phyloP scores from a whole-genome alignment of 2,888 invertebrate species.

The Brenthis daphne region DNA sequence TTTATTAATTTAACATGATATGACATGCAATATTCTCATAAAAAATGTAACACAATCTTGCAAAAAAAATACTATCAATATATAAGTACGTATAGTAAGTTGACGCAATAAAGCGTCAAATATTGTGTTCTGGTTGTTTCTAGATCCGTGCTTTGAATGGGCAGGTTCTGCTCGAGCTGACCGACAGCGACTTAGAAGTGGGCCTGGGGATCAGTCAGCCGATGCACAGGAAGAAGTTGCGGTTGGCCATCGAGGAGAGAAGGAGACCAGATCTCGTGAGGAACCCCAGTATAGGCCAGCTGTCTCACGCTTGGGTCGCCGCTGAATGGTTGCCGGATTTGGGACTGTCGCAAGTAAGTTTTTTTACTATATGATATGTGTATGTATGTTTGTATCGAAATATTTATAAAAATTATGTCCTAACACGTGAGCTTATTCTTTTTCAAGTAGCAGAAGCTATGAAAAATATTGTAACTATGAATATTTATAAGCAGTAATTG shows the following conservation, averaged over 20 bases:
- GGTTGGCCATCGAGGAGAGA: constrained; percentile 96
- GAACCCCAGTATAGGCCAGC: constrained; percentile 92
- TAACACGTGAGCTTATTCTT: not conserved
- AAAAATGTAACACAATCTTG: not conserved
- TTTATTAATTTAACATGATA: not conserved
- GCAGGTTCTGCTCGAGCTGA: constrained; percentile 94
- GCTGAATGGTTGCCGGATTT: constrained; percentile 96
- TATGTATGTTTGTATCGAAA: no score
- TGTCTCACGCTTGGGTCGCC: constrained; percentile 96
- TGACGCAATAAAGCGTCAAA: constrained; percentile 80
- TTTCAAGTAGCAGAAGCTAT: not conserved
- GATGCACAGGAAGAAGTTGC: constrained; percentile 95
- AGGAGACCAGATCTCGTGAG: constrained; percentile 92
- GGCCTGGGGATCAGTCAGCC: constrained; percentile 95
- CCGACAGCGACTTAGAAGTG: constrained; percentile 94
- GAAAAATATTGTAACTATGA: not conserved
- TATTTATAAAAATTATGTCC: no score
- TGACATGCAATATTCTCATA: no score
- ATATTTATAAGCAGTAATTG: no score
- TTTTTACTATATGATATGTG: no score
- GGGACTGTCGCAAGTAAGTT: constrained; percentile 88
- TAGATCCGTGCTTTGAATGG: constrained; percentile 86
- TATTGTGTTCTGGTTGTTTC: constrained; percentile 84
- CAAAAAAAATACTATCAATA: not conserved
- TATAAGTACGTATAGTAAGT: constrained; percentile 42